Conservation (phyloP, 2,113 vertebrate genomes). For the Paramisgurnus dabryanus region DNA sequence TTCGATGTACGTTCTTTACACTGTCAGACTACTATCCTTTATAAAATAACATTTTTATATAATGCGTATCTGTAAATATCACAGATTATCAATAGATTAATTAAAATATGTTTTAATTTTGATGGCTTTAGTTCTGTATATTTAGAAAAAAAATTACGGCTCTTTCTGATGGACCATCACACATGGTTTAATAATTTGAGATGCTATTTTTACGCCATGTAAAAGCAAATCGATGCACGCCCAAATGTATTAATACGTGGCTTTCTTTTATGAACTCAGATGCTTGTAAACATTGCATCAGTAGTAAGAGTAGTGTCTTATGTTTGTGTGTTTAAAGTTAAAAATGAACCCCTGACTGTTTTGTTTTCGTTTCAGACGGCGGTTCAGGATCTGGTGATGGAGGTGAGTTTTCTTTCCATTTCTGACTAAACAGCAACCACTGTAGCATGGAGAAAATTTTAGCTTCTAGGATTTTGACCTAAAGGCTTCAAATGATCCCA, state of each 20-base stretch:
- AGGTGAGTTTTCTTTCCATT: slow-evolving; percentile 69
- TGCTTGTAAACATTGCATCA: slow-evolving; percentile 15
- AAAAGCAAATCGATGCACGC: background rate
- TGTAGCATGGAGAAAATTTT: background rate
- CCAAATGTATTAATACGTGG: background rate
- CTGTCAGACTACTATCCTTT: too few relatives aligned
- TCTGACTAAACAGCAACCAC: background rate
- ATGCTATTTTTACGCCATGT: background rate
- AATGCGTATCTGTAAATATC: too few relatives aligned
- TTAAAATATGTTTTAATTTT: too few relatives aligned
- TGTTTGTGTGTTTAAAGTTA: background rate
- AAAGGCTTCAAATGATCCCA: background rate
- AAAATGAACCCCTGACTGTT: background rate
- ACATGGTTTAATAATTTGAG: background rate
- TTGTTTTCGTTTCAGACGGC: slow-evolving; percentile 74
- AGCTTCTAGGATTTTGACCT: slow-evolving; percentile 25
- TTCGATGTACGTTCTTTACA: too few relatives aligned
- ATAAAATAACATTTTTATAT: too few relatives aligned
- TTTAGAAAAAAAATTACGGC: too few relatives aligned
- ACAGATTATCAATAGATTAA: too few relatives aligned
- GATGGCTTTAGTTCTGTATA: too few relatives aligned
- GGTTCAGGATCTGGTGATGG: slow-evolving; percentile 90
- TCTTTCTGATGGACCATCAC: too few relatives aligned
- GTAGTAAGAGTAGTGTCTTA: background rate
- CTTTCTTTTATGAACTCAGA: slow-evolving; percentile 1